phyloP scores from a whole-genome alignment of 2,888 invertebrate species.

The Folsomia manolachei region DNA sequence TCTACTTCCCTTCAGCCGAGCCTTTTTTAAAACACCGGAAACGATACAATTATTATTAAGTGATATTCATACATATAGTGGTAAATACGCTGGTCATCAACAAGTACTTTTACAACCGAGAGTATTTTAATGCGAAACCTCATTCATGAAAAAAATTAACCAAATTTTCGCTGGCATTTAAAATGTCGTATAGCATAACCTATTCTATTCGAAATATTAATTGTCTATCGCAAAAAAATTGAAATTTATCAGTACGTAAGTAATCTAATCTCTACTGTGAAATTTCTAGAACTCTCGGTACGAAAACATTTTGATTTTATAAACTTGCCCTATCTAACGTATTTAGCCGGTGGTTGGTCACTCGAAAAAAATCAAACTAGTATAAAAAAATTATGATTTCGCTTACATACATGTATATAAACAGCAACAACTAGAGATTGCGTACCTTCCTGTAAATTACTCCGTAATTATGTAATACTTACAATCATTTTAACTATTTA shows the following conservation, averaged over 20 bases:
- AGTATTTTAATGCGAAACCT: neutral
- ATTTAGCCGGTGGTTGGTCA: neutral
- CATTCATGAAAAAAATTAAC: no score
- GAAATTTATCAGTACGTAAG: neutral
- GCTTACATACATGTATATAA: neutral
- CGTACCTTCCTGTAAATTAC: neutral
- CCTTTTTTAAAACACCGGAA: neutral
- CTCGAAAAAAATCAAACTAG: neutral
- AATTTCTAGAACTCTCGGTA: neutral
- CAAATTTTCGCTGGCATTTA: no score
- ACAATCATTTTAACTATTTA: neutral
- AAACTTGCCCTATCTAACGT: no score
- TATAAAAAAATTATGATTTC: neutral
- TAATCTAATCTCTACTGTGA: neutral
- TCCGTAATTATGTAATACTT: neutral
- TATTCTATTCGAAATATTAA: neutral
- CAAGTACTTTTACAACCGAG: no score
- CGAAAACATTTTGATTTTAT: no score
- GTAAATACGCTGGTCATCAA: no score
- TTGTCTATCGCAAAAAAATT: neutral
- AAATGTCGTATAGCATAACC: no score
- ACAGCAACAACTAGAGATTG: neutral
- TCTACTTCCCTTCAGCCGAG: neutral
- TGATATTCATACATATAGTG: neutral
- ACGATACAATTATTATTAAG: neutral